Evolutionary conservation across 2,888 invertebrate genomes (phyloP).

Genomic region (Pachymerium ferrugineum): DNA sequence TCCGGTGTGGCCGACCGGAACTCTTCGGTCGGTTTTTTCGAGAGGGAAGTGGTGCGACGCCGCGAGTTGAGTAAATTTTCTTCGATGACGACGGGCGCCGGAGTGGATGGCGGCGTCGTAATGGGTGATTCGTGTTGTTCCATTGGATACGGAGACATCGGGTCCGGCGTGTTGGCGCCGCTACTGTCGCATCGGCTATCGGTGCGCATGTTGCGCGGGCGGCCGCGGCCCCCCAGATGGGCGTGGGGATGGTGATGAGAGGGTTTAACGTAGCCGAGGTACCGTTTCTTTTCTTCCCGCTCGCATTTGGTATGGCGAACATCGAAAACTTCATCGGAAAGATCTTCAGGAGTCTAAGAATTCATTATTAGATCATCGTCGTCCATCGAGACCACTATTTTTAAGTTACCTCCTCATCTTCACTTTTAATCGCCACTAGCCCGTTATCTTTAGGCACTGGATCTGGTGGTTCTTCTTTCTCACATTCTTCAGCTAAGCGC

Average conservation of each 20-base stretch:
- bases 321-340: constrained; percentile 66
- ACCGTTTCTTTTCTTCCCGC: constrained; percentile 72
- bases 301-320: constrained; percentile 72
- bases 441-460: background rate
- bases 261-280: constrained; percentile 55
- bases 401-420: too few relatives aligned
- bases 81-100: constrained; percentile 28
- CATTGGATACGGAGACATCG: constrained; percentile 36
- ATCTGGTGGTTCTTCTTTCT: constrained; percentile 22
- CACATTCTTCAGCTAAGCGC: constrained; percentile 36
- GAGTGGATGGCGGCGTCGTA: constrained; percentile 36
- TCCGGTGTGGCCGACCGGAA: constrained; percentile 43
- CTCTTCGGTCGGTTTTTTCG: constrained; percentile 33
- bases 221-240: constrained; percentile 30
- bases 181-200: constrained; percentile 65
- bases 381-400: too few relatives aligned
- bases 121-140: constrained; percentile 35
- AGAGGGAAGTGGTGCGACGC: constrained; percentile 38
- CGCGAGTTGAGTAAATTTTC: background rate
- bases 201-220: constrained; percentile 56
- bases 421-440: background rate
- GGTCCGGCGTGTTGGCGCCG: constrained; percentile 64
- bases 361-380: background rate
- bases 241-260: constrained; percentile 28
- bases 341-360: constrained; percentile 58